A percentile compares a stretch with the other conserved stretches of the same genome.
Evolutionary conservation across 2,113 vertebrate genomes (phyloP).

Genomic region (Candoia aspera): DNA sequence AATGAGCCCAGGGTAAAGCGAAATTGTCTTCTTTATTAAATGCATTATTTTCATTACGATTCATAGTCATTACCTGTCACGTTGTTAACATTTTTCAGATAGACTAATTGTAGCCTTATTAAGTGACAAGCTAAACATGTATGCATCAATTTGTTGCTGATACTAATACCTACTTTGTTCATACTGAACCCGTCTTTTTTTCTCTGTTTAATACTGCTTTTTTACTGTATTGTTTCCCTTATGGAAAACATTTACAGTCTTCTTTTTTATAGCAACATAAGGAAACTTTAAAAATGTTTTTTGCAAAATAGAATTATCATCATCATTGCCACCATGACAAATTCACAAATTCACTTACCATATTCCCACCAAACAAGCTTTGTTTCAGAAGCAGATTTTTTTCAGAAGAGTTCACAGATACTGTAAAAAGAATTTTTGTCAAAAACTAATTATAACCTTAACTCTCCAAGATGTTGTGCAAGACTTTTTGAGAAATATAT

Average conservation of each 20-base stretch:
- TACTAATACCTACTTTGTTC: slow-evolving; percentile 28
- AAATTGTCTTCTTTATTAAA: slow-evolving; percentile 64
- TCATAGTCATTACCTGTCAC: slow-evolving; percentile 71
- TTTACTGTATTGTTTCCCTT: background rate
- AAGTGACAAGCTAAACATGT: slow-evolving; percentile 65
- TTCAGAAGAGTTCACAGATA: background rate
- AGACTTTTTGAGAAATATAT: too few species aligned
- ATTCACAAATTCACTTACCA: background rate
- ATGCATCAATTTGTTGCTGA: slow-evolving; percentile 32
- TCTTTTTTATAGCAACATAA: background rate
- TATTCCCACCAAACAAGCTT: background rate
- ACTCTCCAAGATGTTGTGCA: background rate
- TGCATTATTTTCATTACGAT: slow-evolving; percentile 74
- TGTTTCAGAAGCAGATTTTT: background rate
- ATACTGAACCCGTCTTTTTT: background rate
- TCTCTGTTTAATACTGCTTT: background rate
- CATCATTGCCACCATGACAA: background rate
- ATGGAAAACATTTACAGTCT: background rate
- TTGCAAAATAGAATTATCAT: background rate
- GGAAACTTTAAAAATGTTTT: background rate
- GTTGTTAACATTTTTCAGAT: slow-evolving; percentile 60
- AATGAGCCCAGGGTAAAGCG: slow-evolving; percentile 60
- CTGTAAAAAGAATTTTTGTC: background rate
- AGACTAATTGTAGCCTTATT: slow-evolving; percentile 55
- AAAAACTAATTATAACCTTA: background rate